These are phyloP conservation scores for Raphicerus campestris DNA, from an alignment of 2,113 vertebrate species.

Conservation along the genomic window DNA sequence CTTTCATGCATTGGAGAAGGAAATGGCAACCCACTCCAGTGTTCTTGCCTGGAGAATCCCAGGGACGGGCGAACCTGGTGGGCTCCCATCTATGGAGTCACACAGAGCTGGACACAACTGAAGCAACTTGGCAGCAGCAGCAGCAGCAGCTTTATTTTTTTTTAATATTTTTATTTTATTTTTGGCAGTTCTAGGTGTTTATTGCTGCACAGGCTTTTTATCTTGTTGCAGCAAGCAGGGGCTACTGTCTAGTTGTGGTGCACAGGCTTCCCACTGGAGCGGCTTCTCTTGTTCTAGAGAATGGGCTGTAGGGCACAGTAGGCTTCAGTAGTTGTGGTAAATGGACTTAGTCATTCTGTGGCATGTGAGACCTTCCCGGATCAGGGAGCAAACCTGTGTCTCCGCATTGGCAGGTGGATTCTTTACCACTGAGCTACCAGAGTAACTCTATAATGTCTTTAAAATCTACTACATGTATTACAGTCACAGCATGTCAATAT, in stretches of 20 bases:
- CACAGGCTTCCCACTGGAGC: not conserved
- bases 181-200: not conserved
- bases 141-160: not conserved
- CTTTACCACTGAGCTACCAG: not conserved
- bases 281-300: not conserved
- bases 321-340: not conserved
- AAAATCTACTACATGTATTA: not conserved
- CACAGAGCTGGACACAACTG: too few species aligned
- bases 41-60: too few species aligned
- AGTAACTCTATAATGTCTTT: not conserved
- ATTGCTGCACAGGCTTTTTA: not conserved
- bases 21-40: too few species aligned
- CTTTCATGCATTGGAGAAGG: too few species aligned
- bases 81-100: fast-evolving
- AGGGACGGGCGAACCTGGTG: too few species aligned
- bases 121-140: too few species aligned
- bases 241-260: not conserved
- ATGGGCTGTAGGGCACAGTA: not conserved
- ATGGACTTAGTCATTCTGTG: not conserved
- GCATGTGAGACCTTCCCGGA: not conserved
- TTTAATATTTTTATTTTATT: not conserved
- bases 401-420: not conserved
- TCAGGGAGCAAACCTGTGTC: not conserved
- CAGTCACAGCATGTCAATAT: not conserved
- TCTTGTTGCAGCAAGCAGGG: not conserved